Evolutionary conservation across 2,888 invertebrate species (phyloP).

Genomic region (Cremastinae sp.): DNA sequence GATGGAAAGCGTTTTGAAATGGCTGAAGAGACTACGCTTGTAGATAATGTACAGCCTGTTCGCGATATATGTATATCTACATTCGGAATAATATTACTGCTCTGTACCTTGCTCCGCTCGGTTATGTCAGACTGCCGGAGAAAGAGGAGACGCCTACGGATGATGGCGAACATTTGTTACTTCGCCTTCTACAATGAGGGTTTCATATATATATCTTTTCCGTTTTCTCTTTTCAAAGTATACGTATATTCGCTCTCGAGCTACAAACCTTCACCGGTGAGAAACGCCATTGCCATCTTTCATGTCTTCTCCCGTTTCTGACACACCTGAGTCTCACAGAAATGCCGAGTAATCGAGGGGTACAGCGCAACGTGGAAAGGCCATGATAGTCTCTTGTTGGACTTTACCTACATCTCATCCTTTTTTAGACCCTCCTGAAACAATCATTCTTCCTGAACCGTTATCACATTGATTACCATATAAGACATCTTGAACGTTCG

Average conservation of each 20-base stretch:
- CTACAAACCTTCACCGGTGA: conserved; percentile 49
- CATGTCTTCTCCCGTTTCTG: conserved; percentile 35
- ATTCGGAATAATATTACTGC: conserved; percentile 8
- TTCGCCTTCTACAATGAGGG: conserved; percentile 72
- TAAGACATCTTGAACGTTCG: too few species aligned
- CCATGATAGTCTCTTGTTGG: conserved; percentile 23
- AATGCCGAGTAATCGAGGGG: conserved; percentile 29
- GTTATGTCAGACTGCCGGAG: conserved; percentile 59
- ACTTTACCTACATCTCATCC: conserved; percentile 14
- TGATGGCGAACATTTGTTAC: conserved; percentile 77
- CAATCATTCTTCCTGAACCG: neutral
- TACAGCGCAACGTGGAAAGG: conserved; percentile 30
- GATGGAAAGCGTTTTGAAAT: conserved; percentile 39
- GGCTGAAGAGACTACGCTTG: conserved; percentile 39
- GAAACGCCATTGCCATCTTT: conserved; percentile 49
- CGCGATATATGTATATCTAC: conserved; percentile 1
- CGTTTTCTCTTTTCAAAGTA: conserved; percentile 41
- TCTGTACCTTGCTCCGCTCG: conserved; percentile 22
- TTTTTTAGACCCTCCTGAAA: neutral
- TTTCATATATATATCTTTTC: conserved; percentile 44
- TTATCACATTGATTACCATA: too few species aligned
- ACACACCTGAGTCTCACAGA: conserved; percentile 45
- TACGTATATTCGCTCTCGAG: conserved; percentile 25
- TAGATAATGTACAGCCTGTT: conserved; percentile 16
- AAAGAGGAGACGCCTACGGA: conserved; percentile 64